A percentile compares a stretch with the other conserved stretches of the same genome.
Conservation (phyloP, 2,888 invertebrate genomes). For the Megastigmus dorsalis region DNA sequence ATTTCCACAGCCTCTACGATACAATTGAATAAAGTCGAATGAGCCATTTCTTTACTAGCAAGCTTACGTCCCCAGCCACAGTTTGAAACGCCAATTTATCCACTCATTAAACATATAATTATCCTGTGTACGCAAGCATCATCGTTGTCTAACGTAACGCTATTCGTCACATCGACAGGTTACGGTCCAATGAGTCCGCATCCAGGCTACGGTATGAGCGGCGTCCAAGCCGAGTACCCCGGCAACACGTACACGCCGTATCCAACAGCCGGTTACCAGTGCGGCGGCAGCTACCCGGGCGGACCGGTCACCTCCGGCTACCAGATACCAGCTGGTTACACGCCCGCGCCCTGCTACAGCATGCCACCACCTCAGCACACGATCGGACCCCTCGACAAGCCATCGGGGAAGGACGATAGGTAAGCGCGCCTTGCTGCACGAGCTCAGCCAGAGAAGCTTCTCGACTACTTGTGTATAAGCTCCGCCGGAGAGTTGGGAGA, state of each 20-base stretch:
- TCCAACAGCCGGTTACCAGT: conserved; percentile 79
- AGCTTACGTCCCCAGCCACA: no score
- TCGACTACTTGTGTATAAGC: no score
- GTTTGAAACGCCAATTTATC: no score
- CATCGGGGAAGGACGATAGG: conserved; percentile 82
- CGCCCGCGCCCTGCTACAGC: conserved; percentile 86
- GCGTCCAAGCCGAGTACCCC: conserved; percentile 87
- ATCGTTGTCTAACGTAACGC: no score
- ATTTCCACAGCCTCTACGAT: no score
- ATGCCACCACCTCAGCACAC: conserved; percentile 87
- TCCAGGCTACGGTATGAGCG: conserved; percentile 87
- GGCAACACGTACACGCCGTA: conserved; percentile 84
- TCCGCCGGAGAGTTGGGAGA: no score
- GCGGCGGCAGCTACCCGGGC: conserved; percentile 75
- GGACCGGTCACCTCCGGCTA: conserved; percentile 78
- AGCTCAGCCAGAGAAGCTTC: no score
- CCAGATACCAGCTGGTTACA: conserved; percentile 81
- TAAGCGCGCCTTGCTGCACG: no score
- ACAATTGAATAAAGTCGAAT: no score
- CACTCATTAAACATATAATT: no score
- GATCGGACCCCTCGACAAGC: conserved; percentile 77
- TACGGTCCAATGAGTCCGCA: conserved; percentile 91
- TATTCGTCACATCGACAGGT: conserved; percentile 79
- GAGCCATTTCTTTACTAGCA: no score
- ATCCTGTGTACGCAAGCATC: no score